Conservation (phyloP, 2,888 invertebrate genomes). For the Pyralis farinalis region DNA sequence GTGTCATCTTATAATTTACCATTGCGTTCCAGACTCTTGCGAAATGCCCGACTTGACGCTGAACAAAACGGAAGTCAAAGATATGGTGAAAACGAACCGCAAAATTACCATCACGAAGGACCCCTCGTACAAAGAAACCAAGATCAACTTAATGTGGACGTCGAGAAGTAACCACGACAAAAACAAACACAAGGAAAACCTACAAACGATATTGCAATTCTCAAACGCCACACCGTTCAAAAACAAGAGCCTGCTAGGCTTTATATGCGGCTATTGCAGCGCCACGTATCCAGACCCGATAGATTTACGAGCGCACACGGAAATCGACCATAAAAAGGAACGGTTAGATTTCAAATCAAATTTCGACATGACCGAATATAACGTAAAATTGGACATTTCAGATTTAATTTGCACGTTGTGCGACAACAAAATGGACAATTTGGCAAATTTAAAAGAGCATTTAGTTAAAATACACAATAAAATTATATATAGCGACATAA, state of each 20-base stretch:
- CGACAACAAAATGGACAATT: slow-evolving; percentile 31
- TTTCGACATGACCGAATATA: slow-evolving; percentile 49
- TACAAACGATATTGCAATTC: slow-evolving; percentile 47
- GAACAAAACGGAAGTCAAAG: slow-evolving; percentile 15
- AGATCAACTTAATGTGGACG: slow-evolving; percentile 38
- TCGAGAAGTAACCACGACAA: slow-evolving; percentile 30
- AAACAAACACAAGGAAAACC: slow-evolving; percentile 51
- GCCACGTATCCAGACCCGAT: slow-evolving; percentile 47
- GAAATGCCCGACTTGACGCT: slow-evolving; percentile 28
- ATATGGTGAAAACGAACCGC: slow-evolving; percentile 11
- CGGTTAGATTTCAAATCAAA: slow-evolving; percentile 40
- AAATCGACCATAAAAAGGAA: slow-evolving; percentile 37
- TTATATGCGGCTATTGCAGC: slow-evolving; percentile 56
- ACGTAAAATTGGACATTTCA: slow-evolving; percentile 48
- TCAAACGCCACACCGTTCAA: slow-evolving; percentile 60
- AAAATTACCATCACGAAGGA: slow-evolving; percentile 30
- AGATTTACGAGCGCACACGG: slow-evolving; percentile 43
- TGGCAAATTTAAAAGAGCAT: slow-evolving; percentile 43
- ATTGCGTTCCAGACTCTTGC: slow-evolving; percentile 35
- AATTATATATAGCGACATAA: slow-evolving; percentile 46
- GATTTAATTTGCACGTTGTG: slow-evolving; percentile 48
- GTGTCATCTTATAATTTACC: too few species aligned
- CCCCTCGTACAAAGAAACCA: slow-evolving; percentile 17
- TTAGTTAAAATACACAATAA: slow-evolving; percentile 44
- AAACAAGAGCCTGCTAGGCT: slow-evolving; percentile 53